phyloP scores from a whole-genome alignment of 2,113 vertebrate species.

The Lophura nycthemera region DNA sequence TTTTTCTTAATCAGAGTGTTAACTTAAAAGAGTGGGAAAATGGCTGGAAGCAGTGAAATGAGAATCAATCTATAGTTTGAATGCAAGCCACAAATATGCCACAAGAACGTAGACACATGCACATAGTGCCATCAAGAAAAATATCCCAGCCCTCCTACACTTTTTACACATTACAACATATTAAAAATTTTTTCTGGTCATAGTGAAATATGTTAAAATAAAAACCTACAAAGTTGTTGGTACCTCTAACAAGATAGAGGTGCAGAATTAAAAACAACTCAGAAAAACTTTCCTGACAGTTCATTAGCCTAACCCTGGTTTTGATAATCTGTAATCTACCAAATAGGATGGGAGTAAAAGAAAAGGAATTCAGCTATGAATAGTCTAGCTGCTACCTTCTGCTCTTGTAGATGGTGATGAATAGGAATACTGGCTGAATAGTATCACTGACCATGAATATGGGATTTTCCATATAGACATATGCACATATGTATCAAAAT shows the following conservation, averaged over 20 bases:
- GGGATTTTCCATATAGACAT: too few species aligned
- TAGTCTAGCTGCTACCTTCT: background rate
- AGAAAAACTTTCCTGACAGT: background rate
- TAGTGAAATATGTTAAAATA: slow-evolving; percentile 29
- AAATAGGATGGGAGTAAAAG: background rate
- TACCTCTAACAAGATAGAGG: background rate
- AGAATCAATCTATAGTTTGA: slow-evolving; percentile 65
- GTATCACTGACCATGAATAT: background rate
- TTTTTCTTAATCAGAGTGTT: background rate
- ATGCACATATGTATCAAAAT: accelerated
- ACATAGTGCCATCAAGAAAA: slow-evolving; percentile 55
- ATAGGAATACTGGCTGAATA: background rate
- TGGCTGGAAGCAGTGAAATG: slow-evolving; percentile 13
- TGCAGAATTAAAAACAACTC: background rate
- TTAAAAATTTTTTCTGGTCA: slow-evolving; percentile 59
- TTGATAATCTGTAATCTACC: background rate
- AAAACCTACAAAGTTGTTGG: background rate
- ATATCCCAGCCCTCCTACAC: slow-evolving; percentile 61
- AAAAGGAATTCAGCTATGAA: background rate
- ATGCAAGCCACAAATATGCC: slow-evolving; percentile 66
- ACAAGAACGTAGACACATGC: slow-evolving; percentile 55
- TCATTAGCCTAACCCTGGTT: background rate
- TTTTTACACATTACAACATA: slow-evolving; percentile 62
- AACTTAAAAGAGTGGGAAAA: slow-evolving; percentile 19
- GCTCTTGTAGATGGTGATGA: background rate